These are phyloP conservation scores for Phaethornis superciliosus DNA, from an alignment of 2,113 vertebrate genomes.

Conservation along the genomic window DNA sequence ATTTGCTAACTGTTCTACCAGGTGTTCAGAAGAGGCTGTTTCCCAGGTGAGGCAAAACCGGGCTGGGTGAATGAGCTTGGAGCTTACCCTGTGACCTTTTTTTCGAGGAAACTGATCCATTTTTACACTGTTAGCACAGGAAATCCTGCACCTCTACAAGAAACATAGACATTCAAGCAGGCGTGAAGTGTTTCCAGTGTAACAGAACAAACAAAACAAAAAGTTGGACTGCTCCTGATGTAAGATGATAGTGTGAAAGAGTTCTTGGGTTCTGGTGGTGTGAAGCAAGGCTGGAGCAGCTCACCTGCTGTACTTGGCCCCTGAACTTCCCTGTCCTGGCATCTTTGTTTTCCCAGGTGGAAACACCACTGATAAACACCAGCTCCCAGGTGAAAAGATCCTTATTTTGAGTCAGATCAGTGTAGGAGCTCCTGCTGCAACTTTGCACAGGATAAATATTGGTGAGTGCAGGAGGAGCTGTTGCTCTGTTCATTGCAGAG, in stretches of 20 bases:
- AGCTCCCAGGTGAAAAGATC: neutral
- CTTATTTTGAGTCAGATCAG: neutral
- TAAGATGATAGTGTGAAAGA: fast-evolving
- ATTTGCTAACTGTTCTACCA: fast-evolving
- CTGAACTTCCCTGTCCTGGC: neutral
- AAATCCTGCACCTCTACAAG: fast-evolving
- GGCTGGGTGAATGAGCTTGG: neutral
- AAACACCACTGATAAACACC: neutral
- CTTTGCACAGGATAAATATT: neutral
- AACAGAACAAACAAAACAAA: neutral
- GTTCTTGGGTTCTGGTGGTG: fast-evolving
- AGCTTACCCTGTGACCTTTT: fast-evolving
- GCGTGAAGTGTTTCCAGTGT: neutral
- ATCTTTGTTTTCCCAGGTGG: neutral
- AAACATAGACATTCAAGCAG: neutral
- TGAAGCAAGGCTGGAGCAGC: neutral
- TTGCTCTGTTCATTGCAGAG: neutral
- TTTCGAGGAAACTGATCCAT: fast-evolving
- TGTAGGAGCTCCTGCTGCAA: neutral
- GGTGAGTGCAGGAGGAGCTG: neutral
- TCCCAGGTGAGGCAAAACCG: neutral
- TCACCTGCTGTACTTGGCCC: neutral
- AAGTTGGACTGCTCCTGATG: neutral
- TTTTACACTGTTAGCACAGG: neutral
- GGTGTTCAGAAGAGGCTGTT: neutral